Evolutionary conservation across 30 jellyfish, hydroid and myxozoan genomes (phyloP).

Genomic region (Mastigias papua): DNA sequence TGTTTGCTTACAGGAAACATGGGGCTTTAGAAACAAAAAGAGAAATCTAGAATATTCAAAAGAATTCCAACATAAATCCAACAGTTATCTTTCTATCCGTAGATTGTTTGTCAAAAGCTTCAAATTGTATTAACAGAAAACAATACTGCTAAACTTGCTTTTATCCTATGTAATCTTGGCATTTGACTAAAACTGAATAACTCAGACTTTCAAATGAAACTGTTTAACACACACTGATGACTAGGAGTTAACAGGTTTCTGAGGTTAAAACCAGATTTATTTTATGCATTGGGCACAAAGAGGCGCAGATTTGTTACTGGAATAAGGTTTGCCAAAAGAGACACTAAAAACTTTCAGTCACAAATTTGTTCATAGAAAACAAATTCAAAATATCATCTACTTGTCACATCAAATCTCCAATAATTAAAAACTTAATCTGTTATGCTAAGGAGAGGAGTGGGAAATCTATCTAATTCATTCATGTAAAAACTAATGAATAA

Average conservation of each 20-base stretch:
- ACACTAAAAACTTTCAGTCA: too few species aligned
- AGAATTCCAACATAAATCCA: neutral
- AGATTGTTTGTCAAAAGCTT: neutral
- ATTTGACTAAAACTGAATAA: neutral
- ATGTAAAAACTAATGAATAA: too few species aligned
- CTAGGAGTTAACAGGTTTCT: neutral
- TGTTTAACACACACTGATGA: neutral
- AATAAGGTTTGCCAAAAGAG: too few species aligned
- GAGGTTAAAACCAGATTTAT: neutral
- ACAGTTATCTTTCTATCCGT: neutral
- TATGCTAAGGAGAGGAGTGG: too few species aligned
- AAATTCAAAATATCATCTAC: too few species aligned
- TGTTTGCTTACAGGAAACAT: neutral
- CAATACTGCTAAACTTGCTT: neutral
- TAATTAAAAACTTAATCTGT: too few species aligned
- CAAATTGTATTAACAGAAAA: neutral
- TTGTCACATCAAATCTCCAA: too few species aligned
- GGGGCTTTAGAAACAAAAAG: neutral
- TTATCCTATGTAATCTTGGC: neutral
- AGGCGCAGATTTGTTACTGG: neutral
- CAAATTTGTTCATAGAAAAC: too few species aligned
- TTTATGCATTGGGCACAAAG: neutral
- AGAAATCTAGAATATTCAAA: neutral
- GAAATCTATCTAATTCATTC: too few species aligned
- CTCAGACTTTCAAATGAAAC: neutral